Evolutionary conservation across 2,797 vertebrate genomes (phyloP).

Genomic region (Microctenopoma steveboyesi): DNA sequence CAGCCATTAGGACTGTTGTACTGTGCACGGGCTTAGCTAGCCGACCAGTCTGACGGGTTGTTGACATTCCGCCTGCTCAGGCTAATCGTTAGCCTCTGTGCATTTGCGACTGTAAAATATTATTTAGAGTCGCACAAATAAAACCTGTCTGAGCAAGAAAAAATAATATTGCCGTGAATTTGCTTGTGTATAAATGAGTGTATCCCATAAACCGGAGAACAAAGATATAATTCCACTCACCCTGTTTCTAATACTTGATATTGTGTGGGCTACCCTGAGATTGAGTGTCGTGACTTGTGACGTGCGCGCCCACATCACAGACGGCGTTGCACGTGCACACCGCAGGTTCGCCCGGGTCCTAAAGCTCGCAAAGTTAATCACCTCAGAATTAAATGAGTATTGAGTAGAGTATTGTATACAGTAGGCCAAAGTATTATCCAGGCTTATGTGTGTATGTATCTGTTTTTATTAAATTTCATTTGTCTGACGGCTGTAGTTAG

Average conservation of each 20-base stretch:
- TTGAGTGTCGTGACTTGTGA: slow-evolving; percentile 54
- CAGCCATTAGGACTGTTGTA: not conserved
- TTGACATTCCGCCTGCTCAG: slow-evolving; percentile 62
- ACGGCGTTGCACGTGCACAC: slow-evolving; percentile 30
- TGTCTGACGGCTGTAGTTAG: too few relatives aligned
- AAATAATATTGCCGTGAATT: not conserved
- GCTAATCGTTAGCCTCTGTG: slow-evolving; percentile 64
- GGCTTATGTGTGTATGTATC: too few relatives aligned
- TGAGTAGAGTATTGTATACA: too few relatives aligned
- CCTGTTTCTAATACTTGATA: slow-evolving; percentile 38
- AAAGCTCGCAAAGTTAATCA: slow-evolving; percentile 32
- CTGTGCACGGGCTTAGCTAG: slow-evolving; percentile 37
- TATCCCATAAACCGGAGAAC: rapidly evolving
- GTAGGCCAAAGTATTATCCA: too few relatives aligned
- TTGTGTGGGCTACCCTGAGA: slow-evolving; percentile 51
- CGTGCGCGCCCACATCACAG: slow-evolving; percentile 47
- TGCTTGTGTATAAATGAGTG: rapidly evolving
- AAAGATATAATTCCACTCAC: slow-evolving; percentile 66
- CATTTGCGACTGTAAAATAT: slow-evolving; percentile 19
- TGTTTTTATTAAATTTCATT: too few relatives aligned
- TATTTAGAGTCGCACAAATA: not conserved
- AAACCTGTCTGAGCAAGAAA: not conserved
- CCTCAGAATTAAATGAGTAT: not conserved
- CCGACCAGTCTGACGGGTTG: slow-evolving; percentile 58
- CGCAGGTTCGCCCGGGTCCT: slow-evolving; percentile 48